Conservation (phyloP, 1,140 invertebrate species). For the Saxidomus purpurata region DNA sequence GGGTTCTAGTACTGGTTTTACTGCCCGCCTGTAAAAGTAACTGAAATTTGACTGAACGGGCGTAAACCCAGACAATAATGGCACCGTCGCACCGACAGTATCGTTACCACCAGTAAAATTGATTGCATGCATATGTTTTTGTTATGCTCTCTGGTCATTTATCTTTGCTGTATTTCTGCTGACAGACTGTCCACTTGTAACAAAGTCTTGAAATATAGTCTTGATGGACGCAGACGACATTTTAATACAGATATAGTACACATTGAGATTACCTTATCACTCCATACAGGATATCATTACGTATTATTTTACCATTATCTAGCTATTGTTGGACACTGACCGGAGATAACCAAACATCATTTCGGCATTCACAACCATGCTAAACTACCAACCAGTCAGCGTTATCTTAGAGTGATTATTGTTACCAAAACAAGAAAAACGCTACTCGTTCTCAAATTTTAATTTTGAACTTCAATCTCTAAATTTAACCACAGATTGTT, state of each 20-base stretch:
- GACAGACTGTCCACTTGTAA: neutral
- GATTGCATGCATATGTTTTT: too few relatives aligned
- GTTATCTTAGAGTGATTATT: neutral
- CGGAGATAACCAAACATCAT: neutral
- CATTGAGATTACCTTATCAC: neutral
- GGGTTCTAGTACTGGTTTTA: too few relatives aligned
- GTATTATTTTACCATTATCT: neutral
- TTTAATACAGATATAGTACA: neutral
- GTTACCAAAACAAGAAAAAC: neutral
- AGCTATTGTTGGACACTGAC: neutral
- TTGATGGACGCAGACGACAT: neutral
- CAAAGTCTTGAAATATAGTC: neutral
- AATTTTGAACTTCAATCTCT: too few relatives aligned
- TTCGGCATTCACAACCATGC: neutral
- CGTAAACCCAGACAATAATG: too few relatives aligned
- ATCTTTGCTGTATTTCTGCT: neutral
- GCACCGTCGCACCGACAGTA: too few relatives aligned
- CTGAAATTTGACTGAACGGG: too few relatives aligned
- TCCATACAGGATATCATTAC: conserved; percentile 4
- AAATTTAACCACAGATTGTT: too few relatives aligned
- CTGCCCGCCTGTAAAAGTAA: too few relatives aligned
- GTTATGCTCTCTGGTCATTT: too few relatives aligned
- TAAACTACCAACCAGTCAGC: neutral
- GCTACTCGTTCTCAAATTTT: too few relatives aligned
- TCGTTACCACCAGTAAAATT: too few relatives aligned